These are phyloP conservation scores for Carollia perspicillata DNA, from an alignment of 2,113 vertebrate genomes.

Conservation along the genomic window DNA sequence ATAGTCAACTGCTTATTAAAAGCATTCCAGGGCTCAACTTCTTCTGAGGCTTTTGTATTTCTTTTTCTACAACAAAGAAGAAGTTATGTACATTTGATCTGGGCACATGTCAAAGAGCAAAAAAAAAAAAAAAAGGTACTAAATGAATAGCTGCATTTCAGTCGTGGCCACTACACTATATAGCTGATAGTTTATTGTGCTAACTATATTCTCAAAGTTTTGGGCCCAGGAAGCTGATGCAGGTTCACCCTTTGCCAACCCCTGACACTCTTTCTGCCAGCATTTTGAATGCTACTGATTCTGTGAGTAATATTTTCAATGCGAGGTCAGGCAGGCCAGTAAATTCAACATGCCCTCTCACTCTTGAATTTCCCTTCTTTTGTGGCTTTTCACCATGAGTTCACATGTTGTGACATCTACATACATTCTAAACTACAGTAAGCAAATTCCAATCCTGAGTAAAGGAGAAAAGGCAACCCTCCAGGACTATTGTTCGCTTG, in stretches of 20 bases:
- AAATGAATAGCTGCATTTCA: constrained; percentile 40
- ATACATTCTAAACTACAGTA: neutral
- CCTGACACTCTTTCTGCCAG: constrained; percentile 34
- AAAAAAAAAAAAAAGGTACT: constrained; percentile 12
- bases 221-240: neutral
- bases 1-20: neutral
- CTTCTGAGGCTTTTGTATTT: neutral
- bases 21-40: neutral
- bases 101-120: neutral
- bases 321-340: constrained; percentile 2
- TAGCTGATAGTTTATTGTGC: neutral
- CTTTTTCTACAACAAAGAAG: neutral
- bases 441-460: constrained; percentile 31
- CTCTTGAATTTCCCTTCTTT: constrained; percentile 19
- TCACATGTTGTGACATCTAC: neutral
- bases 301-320: constrained; percentile 43
- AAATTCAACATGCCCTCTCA: neutral
- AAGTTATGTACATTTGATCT: neutral
- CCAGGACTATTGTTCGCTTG: neutral
- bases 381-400: constrained; percentile 4
- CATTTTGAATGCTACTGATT: constrained; percentile 43
- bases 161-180: neutral
- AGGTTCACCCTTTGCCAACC: neutral
- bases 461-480: neutral
- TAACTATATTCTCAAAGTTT: constrained; percentile 27